These are phyloP conservation scores for Phorcus lineatus DNA, from an alignment of 2,888 invertebrate genomes.

Conservation along the genomic window DNA sequence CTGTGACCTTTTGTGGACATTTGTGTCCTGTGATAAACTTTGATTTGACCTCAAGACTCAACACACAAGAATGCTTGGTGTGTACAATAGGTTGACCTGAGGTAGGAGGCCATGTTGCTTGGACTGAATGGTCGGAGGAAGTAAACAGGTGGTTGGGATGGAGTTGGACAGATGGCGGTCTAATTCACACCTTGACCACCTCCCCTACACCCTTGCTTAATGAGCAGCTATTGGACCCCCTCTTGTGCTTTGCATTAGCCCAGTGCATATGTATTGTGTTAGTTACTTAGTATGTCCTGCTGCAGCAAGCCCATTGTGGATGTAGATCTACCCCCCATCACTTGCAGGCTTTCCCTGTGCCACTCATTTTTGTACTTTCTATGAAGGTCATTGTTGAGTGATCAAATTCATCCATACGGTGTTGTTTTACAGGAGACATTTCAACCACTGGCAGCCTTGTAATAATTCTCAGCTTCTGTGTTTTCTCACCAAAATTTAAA, in stretches of 20 bases:
- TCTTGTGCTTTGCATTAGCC: not conserved
- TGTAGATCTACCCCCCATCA: too few relatives aligned
- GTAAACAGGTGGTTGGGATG: slow-evolving; percentile 6
- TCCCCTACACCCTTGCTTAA: not conserved
- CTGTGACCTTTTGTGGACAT: too few relatives aligned
- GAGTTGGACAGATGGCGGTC: slow-evolving; percentile 14
- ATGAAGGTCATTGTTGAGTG: too few relatives aligned
- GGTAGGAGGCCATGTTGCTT: not conserved
- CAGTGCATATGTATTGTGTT: not conserved
- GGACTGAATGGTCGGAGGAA: not conserved
- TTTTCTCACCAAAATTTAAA: too few relatives aligned
- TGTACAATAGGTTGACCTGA: too few relatives aligned
- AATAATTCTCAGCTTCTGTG: too few relatives aligned
- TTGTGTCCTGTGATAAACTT: not conserved
- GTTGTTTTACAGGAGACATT: too few relatives aligned
- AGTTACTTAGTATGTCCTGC: not conserved
- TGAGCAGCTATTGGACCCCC: not conserved
- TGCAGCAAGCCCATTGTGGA: too few relatives aligned
- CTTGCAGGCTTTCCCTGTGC: too few relatives aligned
- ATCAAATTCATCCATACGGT: too few relatives aligned
- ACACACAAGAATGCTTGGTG: not conserved
- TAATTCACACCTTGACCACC: not conserved
- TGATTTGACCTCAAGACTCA: not conserved
- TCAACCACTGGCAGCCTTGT: too few relatives aligned
- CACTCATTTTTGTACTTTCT: too few relatives aligned